A percentile compares a stretch with the other conserved stretches of the same genome.
These are phyloP conservation scores for Emydocephalus ijimae DNA, from an alignment of 2,113 vertebrate genomes.

Conservation along the genomic window DNA sequence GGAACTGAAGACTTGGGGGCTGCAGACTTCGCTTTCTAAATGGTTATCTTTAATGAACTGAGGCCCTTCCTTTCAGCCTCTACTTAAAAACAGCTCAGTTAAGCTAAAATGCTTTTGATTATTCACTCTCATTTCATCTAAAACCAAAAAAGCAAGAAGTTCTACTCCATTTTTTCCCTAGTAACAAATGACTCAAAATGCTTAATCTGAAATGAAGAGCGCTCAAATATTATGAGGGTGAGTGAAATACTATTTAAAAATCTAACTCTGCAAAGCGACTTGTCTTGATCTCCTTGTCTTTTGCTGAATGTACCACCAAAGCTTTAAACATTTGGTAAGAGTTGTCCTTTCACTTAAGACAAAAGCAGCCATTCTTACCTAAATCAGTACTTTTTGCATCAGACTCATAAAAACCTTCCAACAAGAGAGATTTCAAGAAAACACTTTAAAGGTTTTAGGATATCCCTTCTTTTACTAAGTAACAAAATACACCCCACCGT, in stretches of 20 bases:
- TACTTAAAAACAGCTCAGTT: not conserved
- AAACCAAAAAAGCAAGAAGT: not conserved
- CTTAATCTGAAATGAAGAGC: not conserved
- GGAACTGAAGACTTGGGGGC: not conserved
- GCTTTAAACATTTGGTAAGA: conserved; percentile 75
- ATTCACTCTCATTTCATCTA: not conserved
- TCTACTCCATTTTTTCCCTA: not conserved
- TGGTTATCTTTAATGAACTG: not conserved
- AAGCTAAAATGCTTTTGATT: not conserved
- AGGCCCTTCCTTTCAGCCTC: not conserved
- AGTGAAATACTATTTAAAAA: conserved; percentile 58
- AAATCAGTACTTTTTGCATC: conserved; percentile 74
- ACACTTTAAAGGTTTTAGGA: conserved; percentile 76
- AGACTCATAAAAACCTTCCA: conserved; percentile 80
- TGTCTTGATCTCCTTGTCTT: conserved; percentile 52
- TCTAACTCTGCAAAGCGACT: conserved; percentile 58
- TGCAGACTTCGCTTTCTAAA: not conserved
- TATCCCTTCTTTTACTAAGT: conserved; percentile 78
- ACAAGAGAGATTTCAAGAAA: conserved; percentile 78
- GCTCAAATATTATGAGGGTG: not conserved
- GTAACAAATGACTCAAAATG: not conserved
- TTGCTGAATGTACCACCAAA: conserved; percentile 60
- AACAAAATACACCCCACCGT: conserved; percentile 81
- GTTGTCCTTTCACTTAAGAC: conserved; percentile 72
- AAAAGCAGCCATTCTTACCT: conserved; percentile 76